Evolutionary conservation across 2,888 invertebrate genomes (phyloP).

Genomic region (Uloborus plumipes): DNA sequence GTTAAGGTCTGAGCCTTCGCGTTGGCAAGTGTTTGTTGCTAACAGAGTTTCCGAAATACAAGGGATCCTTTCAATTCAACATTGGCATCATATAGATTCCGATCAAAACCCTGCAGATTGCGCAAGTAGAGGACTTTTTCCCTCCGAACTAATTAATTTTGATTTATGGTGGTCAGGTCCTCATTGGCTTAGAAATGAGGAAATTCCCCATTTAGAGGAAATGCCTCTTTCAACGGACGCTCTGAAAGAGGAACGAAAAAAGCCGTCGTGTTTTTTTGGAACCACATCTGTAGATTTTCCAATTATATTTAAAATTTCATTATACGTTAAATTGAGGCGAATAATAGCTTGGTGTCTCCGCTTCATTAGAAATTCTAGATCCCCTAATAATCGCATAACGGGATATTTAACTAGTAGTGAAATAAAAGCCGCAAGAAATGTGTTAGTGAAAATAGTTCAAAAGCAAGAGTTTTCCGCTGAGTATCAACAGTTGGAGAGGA

Average conservation of each 20-base stretch:
- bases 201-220: not conserved
- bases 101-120: not conserved
- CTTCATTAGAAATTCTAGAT: not conserved
- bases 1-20: not conserved
- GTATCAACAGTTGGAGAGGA: too few relatives aligned
- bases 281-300: not conserved
- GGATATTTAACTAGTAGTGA: not conserved
- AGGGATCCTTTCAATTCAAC: not conserved
- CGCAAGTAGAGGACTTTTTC: not conserved
- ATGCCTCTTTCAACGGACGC: not conserved
- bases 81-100: not conserved
- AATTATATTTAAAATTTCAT: not conserved
- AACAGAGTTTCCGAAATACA: not conserved
- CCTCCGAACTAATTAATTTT: not conserved
- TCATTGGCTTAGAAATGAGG: not conserved
- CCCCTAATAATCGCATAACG: not conserved
- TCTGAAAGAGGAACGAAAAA: not conserved
- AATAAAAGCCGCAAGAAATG: not conserved
- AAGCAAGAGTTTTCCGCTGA: too few relatives aligned
- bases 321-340: not conserved
- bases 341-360: not conserved
- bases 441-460: too few relatives aligned
- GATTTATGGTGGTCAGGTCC: not conserved
- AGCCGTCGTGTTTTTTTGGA: not conserved
- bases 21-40: too few relatives aligned